These are phyloP conservation scores for Dermolepida albohirtum DNA, from an alignment of 2,888 invertebrate genomes.

Conservation along the genomic window DNA sequence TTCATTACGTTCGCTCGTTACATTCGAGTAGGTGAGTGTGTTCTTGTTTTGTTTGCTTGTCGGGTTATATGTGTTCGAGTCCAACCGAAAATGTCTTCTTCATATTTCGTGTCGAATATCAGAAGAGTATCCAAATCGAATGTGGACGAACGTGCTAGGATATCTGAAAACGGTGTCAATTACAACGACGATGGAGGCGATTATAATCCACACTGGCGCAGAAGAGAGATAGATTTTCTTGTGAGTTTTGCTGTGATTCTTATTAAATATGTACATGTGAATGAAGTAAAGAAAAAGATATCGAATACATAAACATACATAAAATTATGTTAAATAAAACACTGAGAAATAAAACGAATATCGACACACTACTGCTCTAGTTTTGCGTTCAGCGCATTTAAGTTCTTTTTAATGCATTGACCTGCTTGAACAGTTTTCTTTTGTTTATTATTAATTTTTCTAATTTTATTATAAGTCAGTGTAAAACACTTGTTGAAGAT, in stretches of 20 bases:
- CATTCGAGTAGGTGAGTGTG: slow-evolving; percentile 15
- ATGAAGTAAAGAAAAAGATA: too few species aligned
- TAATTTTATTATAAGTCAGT: too few species aligned
- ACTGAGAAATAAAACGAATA: too few species aligned
- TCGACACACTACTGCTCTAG: too few species aligned
- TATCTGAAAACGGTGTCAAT: slow-evolving; percentile 23
- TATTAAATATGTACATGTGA: background rate
- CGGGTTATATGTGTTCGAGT: slow-evolving; percentile 1
- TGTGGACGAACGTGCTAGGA: background rate
- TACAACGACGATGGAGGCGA: slow-evolving; percentile 1
- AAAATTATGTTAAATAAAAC: too few species aligned
- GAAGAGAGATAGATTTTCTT: slow-evolving; percentile 21
- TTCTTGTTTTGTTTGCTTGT: slow-evolving; percentile 1
- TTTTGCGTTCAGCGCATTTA: too few species aligned
- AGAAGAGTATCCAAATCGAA: slow-evolving; percentile 16
- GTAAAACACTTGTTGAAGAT: too few species aligned
- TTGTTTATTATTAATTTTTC: too few species aligned
- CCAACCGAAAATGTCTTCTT: background rate
- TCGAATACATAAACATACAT: too few species aligned
- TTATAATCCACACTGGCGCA: slow-evolving; percentile 23
- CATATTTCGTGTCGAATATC: slow-evolving; percentile 20
- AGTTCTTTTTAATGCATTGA: too few species aligned
- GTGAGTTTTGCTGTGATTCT: slow-evolving; percentile 9
- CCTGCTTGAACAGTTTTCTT: too few species aligned
- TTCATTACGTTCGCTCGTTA: slow-evolving; percentile 24